Evolutionary conservation across 2,888 invertebrate species (phyloP).

Genomic region (Pseudanteris insignis): DNA sequence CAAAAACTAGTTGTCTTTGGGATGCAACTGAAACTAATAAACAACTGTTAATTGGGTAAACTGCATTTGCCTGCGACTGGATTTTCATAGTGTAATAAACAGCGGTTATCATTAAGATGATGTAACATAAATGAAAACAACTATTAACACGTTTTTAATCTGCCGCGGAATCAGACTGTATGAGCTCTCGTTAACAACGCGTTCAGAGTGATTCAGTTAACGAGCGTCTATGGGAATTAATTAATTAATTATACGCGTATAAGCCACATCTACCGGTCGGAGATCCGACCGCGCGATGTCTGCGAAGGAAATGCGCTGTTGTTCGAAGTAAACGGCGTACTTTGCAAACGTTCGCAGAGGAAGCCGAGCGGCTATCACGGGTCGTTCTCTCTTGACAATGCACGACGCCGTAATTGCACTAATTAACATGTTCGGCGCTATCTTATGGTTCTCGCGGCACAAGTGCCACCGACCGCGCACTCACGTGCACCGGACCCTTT

Average conservation of each 20-base stretch:
- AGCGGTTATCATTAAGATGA: slow-evolving; percentile 29
- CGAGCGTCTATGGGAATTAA: slow-evolving; percentile 52
- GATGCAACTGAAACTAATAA: slow-evolving; percentile 12
- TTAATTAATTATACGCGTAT: slow-evolving; percentile 51
- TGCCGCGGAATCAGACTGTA: slow-evolving; percentile 42
- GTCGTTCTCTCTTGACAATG: slow-evolving; percentile 39
- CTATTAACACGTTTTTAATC: slow-evolving; percentile 46
- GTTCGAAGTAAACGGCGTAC: slow-evolving; percentile 44
- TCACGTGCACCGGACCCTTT: slow-evolving; percentile 24
- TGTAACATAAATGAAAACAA: slow-evolving; percentile 41
- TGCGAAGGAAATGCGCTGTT: slow-evolving; percentile 45
- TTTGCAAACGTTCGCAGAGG: slow-evolving; percentile 46
- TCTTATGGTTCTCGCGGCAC: slow-evolving; percentile 40
- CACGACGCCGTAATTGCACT: slow-evolving; percentile 45
- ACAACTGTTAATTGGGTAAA: slow-evolving; percentile 19
- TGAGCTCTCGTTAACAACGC: slow-evolving; percentile 43
- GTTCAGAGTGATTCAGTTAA: slow-evolving; percentile 50
- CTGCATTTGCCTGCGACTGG: slow-evolving; percentile 1
- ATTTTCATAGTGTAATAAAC: slow-evolving; percentile 19
- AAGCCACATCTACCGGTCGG: slow-evolving; percentile 41
- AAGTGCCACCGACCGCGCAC: slow-evolving; percentile 36
- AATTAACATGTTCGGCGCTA: slow-evolving; percentile 47
- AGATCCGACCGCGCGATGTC: slow-evolving; percentile 46
- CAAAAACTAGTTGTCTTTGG: slow-evolving; percentile 2
- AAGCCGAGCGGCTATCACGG: slow-evolving; percentile 42